Evolutionary conservation across 2,888 invertebrate genomes (phyloP), one percentile per base, ranked within the genome.

Genomic region (Rhagium mordax): DNA sequence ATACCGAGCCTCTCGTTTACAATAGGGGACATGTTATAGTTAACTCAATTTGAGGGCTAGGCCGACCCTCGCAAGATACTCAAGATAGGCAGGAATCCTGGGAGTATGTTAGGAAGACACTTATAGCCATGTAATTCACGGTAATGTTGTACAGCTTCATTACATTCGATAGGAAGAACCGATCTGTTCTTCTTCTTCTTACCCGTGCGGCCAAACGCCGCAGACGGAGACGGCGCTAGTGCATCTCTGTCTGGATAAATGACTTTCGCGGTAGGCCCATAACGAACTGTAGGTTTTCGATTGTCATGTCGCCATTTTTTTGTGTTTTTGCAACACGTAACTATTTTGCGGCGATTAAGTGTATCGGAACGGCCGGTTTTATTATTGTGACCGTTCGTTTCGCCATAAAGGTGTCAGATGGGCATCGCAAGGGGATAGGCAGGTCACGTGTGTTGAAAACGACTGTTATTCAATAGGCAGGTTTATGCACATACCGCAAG

Each of bases 101-200:
- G 77, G 80, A 79, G 83, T 83, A 83, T 85, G 85, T 85, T 81
- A 76, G 82, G 83, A 83, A 83, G 85, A 85, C 85, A 84, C 85
- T 85, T 85, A 86, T 85, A 81, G 84, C 82, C 83, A 79, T 85
- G 85, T 86, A 86, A 86, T 85, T 86, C 84, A 85, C 85, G 84
- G 84, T 85, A 86, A 86, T 85, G 85, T 85, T 80, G 79, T 84
- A 85, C 85, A 81, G 84, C 86, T 85, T 85, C 85, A 86, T 85
- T 86, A 84, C 82, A 81, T 81, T 78, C 80, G 80, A 79, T 81
- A 71, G 74, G 61, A 68, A 79, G 70, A 76, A 78, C 78, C 59
- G 74, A 70, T 70, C 69, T 71, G 67, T 74, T 69, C 75, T 57
- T 79, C 79, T 71, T 71, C 68, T 18, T 61, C 48, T 49, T 7